phyloP scores from a whole-genome alignment of 2,888 invertebrate species.

The Drosophila subsilvestris region DNA sequence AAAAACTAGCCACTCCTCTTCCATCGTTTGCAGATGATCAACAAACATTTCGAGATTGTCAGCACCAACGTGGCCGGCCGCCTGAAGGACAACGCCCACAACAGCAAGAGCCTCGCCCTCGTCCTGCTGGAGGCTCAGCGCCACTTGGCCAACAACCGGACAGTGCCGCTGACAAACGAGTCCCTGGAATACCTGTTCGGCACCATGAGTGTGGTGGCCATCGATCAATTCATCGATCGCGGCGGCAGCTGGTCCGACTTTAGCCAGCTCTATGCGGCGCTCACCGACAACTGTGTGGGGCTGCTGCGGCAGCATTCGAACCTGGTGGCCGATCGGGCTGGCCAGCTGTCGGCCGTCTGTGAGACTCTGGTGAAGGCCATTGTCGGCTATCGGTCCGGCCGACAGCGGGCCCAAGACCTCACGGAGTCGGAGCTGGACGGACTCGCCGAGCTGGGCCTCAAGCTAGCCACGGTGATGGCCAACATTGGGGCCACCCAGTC shows the following conservation, averaged over 20 bases:
- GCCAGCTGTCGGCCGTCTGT: slow-evolving; percentile 80
- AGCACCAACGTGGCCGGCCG: slow-evolving; percentile 67
- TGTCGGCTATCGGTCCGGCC: slow-evolving; percentile 82
- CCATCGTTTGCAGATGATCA: slow-evolving; percentile 84
- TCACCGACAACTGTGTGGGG: slow-evolving; percentile 72
- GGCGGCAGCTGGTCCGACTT: slow-evolving; percentile 74
- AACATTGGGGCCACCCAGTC: slow-evolving; percentile 70
- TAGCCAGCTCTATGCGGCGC: slow-evolving; percentile 60
- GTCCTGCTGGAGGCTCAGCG: slow-evolving; percentile 76
- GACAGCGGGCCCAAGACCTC: slow-evolving; percentile 74
- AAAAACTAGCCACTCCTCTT: too few relatives aligned
- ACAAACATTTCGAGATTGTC: slow-evolving; percentile 82
- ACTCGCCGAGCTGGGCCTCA: slow-evolving; percentile 77
- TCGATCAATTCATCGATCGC: slow-evolving; percentile 70
- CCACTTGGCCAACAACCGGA: slow-evolving; percentile 74
- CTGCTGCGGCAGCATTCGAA: slow-evolving; percentile 75
- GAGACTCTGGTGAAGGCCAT: slow-evolving; percentile 82
- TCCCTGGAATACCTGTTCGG: slow-evolving; percentile 80
- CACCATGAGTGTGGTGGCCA: slow-evolving; percentile 79
- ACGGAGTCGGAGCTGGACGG: slow-evolving; percentile 76
- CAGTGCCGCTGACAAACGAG: slow-evolving; percentile 79
- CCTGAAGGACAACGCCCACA: slow-evolving; percentile 45
- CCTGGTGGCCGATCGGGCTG: slow-evolving; percentile 80
- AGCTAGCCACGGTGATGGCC: slow-evolving; percentile 80
- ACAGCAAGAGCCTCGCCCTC: slow-evolving; percentile 50